phyloP scores from a whole-genome alignment of 2,113 vertebrate genomes.

The Epinephelus lanceolatus region DNA sequence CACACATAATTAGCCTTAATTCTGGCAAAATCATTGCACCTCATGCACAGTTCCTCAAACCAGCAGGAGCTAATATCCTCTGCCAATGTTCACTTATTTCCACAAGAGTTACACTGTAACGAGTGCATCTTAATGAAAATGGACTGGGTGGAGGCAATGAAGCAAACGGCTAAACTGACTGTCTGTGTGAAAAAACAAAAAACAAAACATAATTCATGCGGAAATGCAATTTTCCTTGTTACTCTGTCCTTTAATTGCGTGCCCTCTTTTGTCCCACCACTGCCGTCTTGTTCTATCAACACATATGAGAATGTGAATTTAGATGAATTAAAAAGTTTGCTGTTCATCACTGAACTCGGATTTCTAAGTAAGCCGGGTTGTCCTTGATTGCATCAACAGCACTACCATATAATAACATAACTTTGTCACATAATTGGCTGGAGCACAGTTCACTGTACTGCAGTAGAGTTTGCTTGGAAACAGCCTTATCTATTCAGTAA shows the following conservation, averaged over 20 bases:
- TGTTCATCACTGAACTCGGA: neutral
- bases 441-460: neutral
- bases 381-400: constrained; percentile 4
- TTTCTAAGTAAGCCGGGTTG: neutral
- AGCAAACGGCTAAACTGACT: constrained; percentile 11
- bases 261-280: neutral
- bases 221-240: neutral
- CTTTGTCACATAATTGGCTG: neutral
- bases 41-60: constrained; percentile 61
- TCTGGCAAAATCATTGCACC: constrained; percentile 29
- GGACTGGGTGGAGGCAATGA: constrained; percentile 1
- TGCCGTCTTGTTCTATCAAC: neutral
- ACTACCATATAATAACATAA: neutral
- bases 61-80: constrained; percentile 54
- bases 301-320: neutral
- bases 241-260: neutral
- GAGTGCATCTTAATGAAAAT: constrained; percentile 28
- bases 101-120: constrained; percentile 28
- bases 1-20: neutral
- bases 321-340: neutral
- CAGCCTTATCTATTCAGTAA: constrained; percentile 2
- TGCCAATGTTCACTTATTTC: constrained; percentile 32
- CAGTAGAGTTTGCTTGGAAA: constrained; percentile 6
- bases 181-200: neutral
- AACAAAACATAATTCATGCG: neutral